Evolutionary conservation across 2,888 invertebrate species (phyloP), one percentile per base, ranked within the genome.

Genomic region (Eudasyphora cyanicolor): DNA sequence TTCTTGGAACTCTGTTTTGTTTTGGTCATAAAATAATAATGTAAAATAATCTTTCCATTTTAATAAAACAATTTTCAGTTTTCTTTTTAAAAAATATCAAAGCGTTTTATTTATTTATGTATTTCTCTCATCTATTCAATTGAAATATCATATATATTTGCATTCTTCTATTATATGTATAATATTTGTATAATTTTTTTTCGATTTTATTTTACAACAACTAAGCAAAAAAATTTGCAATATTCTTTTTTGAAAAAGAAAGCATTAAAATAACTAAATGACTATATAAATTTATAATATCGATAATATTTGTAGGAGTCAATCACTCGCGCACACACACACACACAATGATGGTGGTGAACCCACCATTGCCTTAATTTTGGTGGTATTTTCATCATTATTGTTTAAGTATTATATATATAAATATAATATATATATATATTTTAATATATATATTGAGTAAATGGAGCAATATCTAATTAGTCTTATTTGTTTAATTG

Each of bases 101-200:
- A 87, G 86, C 87, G 76, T 82, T 86, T 85, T 80, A 45, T 82
- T 85, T 79, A 80, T 82, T 17, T 49, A 62, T 19, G 8, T 32
- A 62, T 32, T 3, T 45, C 2, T 45, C 2, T 49, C 21, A 51
- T n/a, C n/a, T n/a, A n/a, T n/a, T n/a, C n/a, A n/a, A n/a, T n/a
- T n/a, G n/a, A n/a, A 19, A 64, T 64, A 79, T 29, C 8, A 42
- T 27, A 27, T 64, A 70, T 35, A 64, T 62, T 76, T 76, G 10
- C 19, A 76, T 81, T 60, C 57, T 76, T 71, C 24, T n/a, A 29
- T 69, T 51, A 69, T 67, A 54, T 38, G 38, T 45, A 42, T 49
- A 45, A 45, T n/a, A 19, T 76, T 62, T 49, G 62, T 32, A 24
- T 71, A 54, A 70, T 74, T 69, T 70, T 71, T 57, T 71, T 73